Evolutionary conservation across 2,113 vertebrate genomes (phyloP), one percentile per base, ranked within the genome.

Genomic region (Melanerpes formicivorus): DNA sequence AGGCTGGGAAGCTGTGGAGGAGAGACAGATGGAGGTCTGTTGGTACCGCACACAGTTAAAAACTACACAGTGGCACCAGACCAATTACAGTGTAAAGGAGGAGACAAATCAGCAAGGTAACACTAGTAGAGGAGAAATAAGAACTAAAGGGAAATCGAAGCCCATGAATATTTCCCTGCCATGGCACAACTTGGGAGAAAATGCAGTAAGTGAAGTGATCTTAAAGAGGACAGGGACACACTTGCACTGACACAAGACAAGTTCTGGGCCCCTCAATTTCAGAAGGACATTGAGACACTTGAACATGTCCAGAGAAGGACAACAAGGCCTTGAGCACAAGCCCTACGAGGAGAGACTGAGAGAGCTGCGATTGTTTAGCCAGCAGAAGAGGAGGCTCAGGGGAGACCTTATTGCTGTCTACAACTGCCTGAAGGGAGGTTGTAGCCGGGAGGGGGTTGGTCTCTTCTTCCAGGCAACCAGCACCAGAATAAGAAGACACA

Each of bases 21-120:
- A 95, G 85, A 95, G 94, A 93, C 96, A 96, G 96, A 95, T 95
- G 95, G 96, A 93, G 73, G 71, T 84, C 94, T 96, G 96, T 90
- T 95, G 89, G 72, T 93, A 66, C 50, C 56, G 87, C 85, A 63
- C 90, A 88, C 87, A 84, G 93, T 90, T 93, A 95, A 91, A 95
- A 96, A 95, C 90, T 76, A 95, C 94, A 92, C 66, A 44, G 80
- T 95, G 94, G 95, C 96, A 95, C 87, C 84, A 85, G 79, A 80
- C 91, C 95, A 95, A 84, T 26, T 84, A 32, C 85, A 90, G 90
- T 85, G 54, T 8, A 74, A 93, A 82, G 76, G 73, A 81, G 78
- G 81, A 91, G 94, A 70, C 32, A 91, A 84, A 96, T 62, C 87
- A 93, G 90, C 80, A 84, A 0, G 0, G 73, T 14, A 86, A 84